Percentiles rank a stretch among this genome's conserved stretches.
These are phyloP conservation scores for Chaenocephalus aceratus DNA, from an alignment of 2,113 vertebrate species.

Conservation along the genomic window DNA sequence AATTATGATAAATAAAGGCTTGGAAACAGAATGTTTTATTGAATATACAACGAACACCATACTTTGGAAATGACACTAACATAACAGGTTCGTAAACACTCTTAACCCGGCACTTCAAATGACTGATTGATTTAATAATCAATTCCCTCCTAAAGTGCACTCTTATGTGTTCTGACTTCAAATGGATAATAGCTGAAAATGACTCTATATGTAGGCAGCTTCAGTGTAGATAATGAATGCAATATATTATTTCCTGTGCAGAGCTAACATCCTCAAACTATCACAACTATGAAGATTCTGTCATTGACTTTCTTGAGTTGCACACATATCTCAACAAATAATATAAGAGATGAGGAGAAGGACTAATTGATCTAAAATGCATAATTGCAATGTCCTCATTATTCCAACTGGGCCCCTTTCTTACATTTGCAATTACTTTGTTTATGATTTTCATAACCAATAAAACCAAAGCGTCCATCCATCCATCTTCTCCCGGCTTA, in stretches of 20 bases:
- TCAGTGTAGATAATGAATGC: neutral
- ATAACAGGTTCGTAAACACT: neutral
- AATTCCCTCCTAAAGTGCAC: neutral
- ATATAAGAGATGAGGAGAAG: neutral
- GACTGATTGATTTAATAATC: neutral
- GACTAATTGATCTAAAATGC: neutral
- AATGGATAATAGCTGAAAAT: constrained; percentile 1
- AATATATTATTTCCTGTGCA: neutral
- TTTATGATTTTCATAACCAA: neutral
- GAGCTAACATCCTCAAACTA: neutral
- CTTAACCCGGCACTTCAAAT: neutral
- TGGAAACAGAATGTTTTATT: neutral
- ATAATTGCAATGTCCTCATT: neutral
- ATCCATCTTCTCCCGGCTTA: no score
- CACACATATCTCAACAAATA: neutral
- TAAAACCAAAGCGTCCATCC: neutral
- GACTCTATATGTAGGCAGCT: neutral
- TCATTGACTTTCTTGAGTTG: neutral
- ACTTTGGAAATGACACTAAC: neutral
- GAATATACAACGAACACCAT: neutral
- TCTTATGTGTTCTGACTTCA: neutral
- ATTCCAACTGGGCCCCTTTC: neutral
- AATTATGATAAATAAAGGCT: neutral
- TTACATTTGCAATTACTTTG: neutral
- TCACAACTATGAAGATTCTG: neutral